Base-by-base conservation (phyloP, 2,888 invertebrate genomes). In the Polyommatus icarus region DNA sequence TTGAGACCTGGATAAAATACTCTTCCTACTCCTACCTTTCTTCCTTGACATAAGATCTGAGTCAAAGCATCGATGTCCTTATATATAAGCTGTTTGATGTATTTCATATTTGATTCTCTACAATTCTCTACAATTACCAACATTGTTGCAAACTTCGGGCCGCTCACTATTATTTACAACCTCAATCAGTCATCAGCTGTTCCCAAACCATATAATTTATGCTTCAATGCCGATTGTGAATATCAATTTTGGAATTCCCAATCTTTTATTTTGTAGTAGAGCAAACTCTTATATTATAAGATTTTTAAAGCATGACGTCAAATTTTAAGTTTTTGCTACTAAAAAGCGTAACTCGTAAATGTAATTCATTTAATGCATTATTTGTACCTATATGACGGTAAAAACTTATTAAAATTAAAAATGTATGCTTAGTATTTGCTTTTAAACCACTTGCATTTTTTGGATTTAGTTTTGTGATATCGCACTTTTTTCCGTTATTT, bases 21-120 rank as follows among this genome's bases (percentile, higher is more conserved):
- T 50, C 50, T 3, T 78, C 81, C 76, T n/a, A n/a, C n/a, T n/a
- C n/a, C n/a, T n/a, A n/a, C n/a, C n/a, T n/a, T n/a, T n/a, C n/a
- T n/a, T n/a, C n/a, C n/a, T n/a, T n/a, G n/a, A n/a, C n/a, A n/a
- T n/a, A n/a, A n/a, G n/a, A n/a, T n/a, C n/a, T n/a, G n/a, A n/a
- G n/a, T n/a, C n/a, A 3, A 12, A 0, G 20, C 78, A 67, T 79
- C 24, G 24, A 32, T 85, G 12, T 46, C 3, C 46, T 85, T 86
- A 76, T 84, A 85, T 85, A 85, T 61, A 54, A 50, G 76, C 57
- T 76, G 78, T 18, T 79, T 80, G 76, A 80, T 79, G 67, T 71
- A 79, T 78, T 80, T 79, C 18, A 72, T 32, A 54, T 77, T 77
- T 78, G 77, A 82, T 80, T 76, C 67, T 67, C 77, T 73, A 79